These are phyloP conservation scores for Myiotriccus ornatus DNA, from an alignment of 2,797 vertebrate genomes.

Conservation along the genomic window DNA sequence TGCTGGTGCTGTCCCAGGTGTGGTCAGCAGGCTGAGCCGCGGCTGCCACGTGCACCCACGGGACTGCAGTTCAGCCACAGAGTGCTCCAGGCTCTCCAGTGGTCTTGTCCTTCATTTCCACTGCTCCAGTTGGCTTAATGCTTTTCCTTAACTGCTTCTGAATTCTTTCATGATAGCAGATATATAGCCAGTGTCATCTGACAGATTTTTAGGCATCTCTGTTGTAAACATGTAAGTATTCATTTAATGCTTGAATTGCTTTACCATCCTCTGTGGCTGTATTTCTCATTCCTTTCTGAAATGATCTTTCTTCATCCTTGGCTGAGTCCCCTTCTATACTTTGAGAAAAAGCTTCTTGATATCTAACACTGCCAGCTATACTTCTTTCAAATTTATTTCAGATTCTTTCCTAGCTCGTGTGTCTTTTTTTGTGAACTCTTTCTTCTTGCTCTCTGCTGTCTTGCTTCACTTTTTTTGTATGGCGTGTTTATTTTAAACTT, in stretches of 20 bases:
- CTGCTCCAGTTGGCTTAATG: conserved; percentile 32
- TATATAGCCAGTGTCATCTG: conserved; percentile 63
- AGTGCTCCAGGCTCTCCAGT: background rate
- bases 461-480: background rate
- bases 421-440: background rate
- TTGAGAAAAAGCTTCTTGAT: conserved; percentile 62
- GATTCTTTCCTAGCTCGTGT: background rate
- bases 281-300: conserved; percentile 78
- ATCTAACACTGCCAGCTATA: conserved; percentile 43
- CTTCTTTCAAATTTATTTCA: conserved; percentile 25
- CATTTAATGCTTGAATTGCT: conserved; percentile 81
- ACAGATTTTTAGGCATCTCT: conserved; percentile 72
- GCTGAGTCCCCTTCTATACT: conserved; percentile 57
- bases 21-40: accelerated
- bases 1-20: background rate
- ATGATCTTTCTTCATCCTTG: conserved; percentile 77
- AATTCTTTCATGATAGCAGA: conserved; percentile 46
- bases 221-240: conserved; percentile 81
- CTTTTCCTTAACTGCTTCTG: conserved; percentile 40
- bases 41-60: background rate
- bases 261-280: conserved; percentile 71
- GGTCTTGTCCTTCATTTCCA: conserved; percentile 54
- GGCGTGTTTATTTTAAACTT: background rate
- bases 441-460: background rate
- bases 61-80: background rate